These are phyloP conservation scores for Gymnoscopelus microlampas DNA, from an alignment of 2,797 vertebrate genomes.

Conservation along the genomic window DNA sequence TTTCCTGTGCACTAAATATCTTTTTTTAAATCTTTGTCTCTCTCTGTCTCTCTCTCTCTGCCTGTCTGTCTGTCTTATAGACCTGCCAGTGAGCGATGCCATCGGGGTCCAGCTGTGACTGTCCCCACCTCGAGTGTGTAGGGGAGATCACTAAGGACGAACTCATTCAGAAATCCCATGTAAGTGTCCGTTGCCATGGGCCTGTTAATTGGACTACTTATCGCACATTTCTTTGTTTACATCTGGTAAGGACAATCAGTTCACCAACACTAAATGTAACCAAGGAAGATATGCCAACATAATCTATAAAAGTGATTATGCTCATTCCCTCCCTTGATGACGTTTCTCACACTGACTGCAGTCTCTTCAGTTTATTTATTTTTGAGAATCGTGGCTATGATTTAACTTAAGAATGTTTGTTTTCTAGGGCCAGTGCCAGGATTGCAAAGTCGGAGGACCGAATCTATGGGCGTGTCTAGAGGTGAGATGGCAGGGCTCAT, in stretches of 20 bases:
- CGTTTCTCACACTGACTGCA: background rate
- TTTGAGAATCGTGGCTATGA: background rate
- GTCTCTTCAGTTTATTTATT: background rate
- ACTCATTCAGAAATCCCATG: conserved; percentile 96
- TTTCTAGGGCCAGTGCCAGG: conserved; percentile 92
- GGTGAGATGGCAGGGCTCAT: conserved; percentile 74
- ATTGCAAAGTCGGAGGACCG: conserved; percentile 96
- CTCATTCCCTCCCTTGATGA: too few species aligned
- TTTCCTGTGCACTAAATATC: background rate
- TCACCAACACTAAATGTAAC: background rate
- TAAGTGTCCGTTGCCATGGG: conserved; percentile 78
- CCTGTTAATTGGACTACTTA: background rate
- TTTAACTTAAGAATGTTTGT: conserved; percentile 14
- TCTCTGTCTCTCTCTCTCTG: background rate
- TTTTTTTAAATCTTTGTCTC: background rate
- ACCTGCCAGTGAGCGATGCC: conserved; percentile 80
- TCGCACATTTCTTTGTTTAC: background rate
- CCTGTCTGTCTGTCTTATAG: conserved; percentile 27
- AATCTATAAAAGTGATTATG: background rate
- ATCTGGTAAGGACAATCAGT: background rate
- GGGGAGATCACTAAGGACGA: conserved; percentile 99
- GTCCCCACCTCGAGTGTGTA: conserved; percentile 94
- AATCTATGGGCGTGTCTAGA: conserved; percentile 99
- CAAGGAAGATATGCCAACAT: too few species aligned
- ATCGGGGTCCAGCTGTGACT: conserved; percentile 81